Evolutionary conservation across 2,888 invertebrate species (phyloP), one percentile per base, ranked within the genome.

Genomic region (Masnerella sp.): DNA sequence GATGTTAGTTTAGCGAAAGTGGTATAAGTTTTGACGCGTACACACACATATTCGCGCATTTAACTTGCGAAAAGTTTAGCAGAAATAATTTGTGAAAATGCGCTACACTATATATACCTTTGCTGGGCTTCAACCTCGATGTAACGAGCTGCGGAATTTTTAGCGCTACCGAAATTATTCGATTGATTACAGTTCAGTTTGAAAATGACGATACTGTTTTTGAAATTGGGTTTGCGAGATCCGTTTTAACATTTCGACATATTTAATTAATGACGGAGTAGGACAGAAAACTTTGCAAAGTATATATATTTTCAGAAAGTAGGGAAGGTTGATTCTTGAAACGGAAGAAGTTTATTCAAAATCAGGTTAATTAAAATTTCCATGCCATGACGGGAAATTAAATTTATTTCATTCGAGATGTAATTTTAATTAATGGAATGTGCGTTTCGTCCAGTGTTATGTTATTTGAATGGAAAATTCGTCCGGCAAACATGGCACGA

Each of bases 1-100:
- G 69, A 69, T 62, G 69, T 62, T 69, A 54, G 69, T 54, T 62
- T 54, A 69, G 49, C 69, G 17, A 61, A 69, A 47, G 68, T 61
- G 47, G 52, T 61, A 54, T 47, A 69, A 69, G 69, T 69, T 69
- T 54, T 69, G 61, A 52, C 45, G 40, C 45, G 36, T 14, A 8
- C 30, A 12, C 30, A 32, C 49, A 17, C 25, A 38, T 38, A 47
- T 47, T 36, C 51, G 14, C 34, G 15, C 47, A 45, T 54, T 59
- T 40, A 52, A 61, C 59, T 68, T 45, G 5, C 5, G 25, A 36
- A 68, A 68, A 59, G 38, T 59, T 61, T 17, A 11, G 17, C 14
- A 45, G 68, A 61, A 68, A 59, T 61, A 68, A 52, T 59, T 52
- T 25, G 30, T 9, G n/a, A 28, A 68, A 61, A 61, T 68, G 68